These are phyloP conservation scores for Dendropsophus ebraccatus DNA, from an alignment of 2,113 vertebrate species.

Conservation along the genomic window DNA sequence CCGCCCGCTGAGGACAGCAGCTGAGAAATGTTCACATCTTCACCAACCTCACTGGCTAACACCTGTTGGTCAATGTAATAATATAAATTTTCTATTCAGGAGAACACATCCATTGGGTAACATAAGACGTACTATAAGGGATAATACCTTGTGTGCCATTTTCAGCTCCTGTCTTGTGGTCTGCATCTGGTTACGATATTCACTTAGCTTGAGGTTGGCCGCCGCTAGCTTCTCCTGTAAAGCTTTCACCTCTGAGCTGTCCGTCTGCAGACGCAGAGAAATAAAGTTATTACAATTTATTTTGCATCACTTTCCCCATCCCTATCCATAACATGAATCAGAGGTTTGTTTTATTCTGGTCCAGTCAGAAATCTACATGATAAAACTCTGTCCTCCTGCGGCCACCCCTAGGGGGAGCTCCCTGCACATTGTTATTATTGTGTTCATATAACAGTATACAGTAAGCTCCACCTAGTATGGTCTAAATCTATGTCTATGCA, in stretches of 20 bases:
- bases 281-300: background rate
- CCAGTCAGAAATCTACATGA: too few relatives aligned
- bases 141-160: slow-evolving; percentile 87
- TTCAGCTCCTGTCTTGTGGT: slow-evolving; percentile 84
- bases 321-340: background rate
- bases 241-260: slow-evolving; percentile 77
- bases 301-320: background rate
- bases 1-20: slow-evolving; percentile 76
- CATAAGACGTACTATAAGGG: background rate
- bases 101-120: too few relatives aligned
- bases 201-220: slow-evolving; percentile 81
- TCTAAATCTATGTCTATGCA: background rate
- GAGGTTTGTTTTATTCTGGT: background rate
- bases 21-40: slow-evolving; percentile 83
- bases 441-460: background rate
- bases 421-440: background rate
- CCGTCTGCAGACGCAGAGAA: slow-evolving; percentile 65
- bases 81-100: background rate
- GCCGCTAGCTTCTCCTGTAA: slow-evolving; percentile 85
- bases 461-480: background rate
- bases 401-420: background rate
- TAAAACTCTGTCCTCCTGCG: too few relatives aligned
- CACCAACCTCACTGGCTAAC: slow-evolving; percentile 86
- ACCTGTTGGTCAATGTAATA: slow-evolving; percentile 71
- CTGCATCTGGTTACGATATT: slow-evolving; percentile 92